Percentiles rank a stretch among this genome's conserved stretches.
phyloP scores from a whole-genome alignment of 53 echinoderm and acorn worm genomes.

The Glandiceps talaboti region DNA sequence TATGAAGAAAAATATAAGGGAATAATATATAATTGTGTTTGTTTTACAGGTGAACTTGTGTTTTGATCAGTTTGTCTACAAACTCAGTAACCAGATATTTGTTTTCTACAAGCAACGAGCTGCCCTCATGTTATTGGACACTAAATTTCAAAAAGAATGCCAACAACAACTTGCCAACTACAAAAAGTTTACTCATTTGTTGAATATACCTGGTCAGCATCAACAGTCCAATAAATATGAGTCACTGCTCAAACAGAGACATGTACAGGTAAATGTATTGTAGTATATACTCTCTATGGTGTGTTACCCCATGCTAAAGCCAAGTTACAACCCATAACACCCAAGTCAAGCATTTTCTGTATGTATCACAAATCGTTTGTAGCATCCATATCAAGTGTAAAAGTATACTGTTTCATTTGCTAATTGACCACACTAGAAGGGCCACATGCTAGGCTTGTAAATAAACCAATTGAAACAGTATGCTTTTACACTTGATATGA shows the following conservation, averaged over 20 bases:
- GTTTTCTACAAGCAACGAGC: slow-evolving; percentile 20
- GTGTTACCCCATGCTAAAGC: too few relatives aligned
- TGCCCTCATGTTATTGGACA: slow-evolving; percentile 13
- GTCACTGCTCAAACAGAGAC: slow-evolving; percentile 8
- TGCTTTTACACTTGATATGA: too few relatives aligned
- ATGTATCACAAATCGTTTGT: too few relatives aligned
- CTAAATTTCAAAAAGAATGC: slow-evolving; percentile 11
- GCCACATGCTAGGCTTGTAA: too few relatives aligned
- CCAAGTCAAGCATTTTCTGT: too few relatives aligned
- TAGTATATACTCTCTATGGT: not conserved
- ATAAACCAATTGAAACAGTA: too few relatives aligned
- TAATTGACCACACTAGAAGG: too few relatives aligned
- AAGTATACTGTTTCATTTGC: too few relatives aligned
- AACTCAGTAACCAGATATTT: slow-evolving; percentile 20
- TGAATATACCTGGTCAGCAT: slow-evolving; percentile 4
- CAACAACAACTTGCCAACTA: not conserved
- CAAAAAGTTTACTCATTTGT: not conserved
- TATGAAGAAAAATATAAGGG: too few relatives aligned
- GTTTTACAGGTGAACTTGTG: slow-evolving; percentile 23
- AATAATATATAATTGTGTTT: too few relatives aligned
- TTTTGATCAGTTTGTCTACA: slow-evolving; percentile 24
- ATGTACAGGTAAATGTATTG: slow-evolving; percentile 12
- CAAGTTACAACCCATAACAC: too few relatives aligned
- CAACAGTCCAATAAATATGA: slow-evolving; percentile 14
- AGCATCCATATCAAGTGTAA: too few relatives aligned